Percentiles rank a stretch among this genome's conserved stretches.
Conservation (phyloP, 2,888 invertebrate genomes). For the Machimus atricapillus region DNA sequence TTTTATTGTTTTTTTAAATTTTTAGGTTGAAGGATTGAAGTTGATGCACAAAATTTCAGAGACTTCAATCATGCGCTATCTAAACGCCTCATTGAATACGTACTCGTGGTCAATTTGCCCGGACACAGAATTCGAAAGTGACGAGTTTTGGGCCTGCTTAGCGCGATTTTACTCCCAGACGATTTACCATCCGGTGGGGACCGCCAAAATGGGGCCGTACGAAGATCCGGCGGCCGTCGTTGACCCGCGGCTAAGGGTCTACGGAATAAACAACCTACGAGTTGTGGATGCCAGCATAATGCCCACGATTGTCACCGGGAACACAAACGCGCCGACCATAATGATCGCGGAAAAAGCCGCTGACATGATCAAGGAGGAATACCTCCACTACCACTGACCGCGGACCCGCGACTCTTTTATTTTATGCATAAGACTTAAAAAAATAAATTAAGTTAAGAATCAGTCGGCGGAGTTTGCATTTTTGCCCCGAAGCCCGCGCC, state of each 20-base stretch:
- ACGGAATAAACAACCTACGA: conserved; percentile 72
- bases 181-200: conserved; percentile 83
- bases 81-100: conserved; percentile 71
- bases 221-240: conserved; percentile 71
- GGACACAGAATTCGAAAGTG: conserved; percentile 69
- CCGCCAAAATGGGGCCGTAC: conserved; percentile 79
- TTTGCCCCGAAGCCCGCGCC: not conserved
- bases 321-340: conserved; percentile 82
- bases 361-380: conserved; percentile 82
- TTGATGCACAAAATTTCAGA: conserved; percentile 69
- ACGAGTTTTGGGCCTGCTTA: conserved; percentile 80
- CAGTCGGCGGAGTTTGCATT: not conserved
- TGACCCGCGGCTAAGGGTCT: conserved; percentile 72
- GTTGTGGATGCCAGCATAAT: conserved; percentile 85
- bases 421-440: not conserved
- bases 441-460: not conserved
- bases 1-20: not conserved
- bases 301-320: conserved; percentile 80
- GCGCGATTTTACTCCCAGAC: conserved; percentile 78
- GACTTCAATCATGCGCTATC: conserved; percentile 67
- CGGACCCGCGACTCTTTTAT: not conserved
- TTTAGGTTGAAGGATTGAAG: conserved; percentile 77
- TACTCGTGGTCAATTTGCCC: conserved; percentile 73
- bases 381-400: conserved; percentile 57
- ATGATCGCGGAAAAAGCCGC: conserved; percentile 87